Evolutionary conservation across 2,888 invertebrate species (phyloP), one percentile per base, ranked within the genome.

Genomic region (Agapostemon virescens): DNA sequence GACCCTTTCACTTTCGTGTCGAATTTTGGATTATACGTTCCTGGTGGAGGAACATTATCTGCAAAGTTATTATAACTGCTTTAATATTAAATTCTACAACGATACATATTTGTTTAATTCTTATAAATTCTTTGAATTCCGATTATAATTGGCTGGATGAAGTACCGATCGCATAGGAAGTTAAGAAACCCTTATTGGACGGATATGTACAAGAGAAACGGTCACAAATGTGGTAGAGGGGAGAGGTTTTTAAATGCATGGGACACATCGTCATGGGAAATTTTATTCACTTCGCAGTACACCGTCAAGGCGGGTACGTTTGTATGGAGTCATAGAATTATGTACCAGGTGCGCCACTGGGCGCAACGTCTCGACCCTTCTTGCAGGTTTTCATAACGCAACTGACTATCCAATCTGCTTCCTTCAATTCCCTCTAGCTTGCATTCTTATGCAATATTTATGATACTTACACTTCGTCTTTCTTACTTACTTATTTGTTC

Each of bases 21-120:
- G 74, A 92, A 90, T 82, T 93, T 93, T 7, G 94, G 93, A 86
- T 94, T 93, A 81, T 94, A 94, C 5, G 93, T 91, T 49, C 94
- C 93, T 52, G 94, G 94, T 38, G 94, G 93, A 49, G 94, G 94
- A 40, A 93, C 93, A 80, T 92, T 92, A 85, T 92, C 94, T 94
- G 82, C 5, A 91, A 82, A 58, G n/a, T n/a, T 33, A 11, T 40
- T 9, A 6, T 20, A n/a, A n/a, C 40, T 17, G 38, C 58, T 23
- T 38, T 38, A 66, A 15, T 20, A 33, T 15, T 20, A 17, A 52
- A 11, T 45, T 74, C 20, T n/a, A 26, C 1, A 55, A 55, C 2
- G 17, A 26, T 26, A 30, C 6, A 2, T 58, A 15, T 58, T 7
- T 30, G 6, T 58, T 17, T 2, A 1, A 52, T 55, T 26, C 6